Evolutionary conservation across 2,797 vertebrate species (phyloP), one percentile per base, ranked within the genome.

Genomic region (Anguilla pacifica): DNA sequence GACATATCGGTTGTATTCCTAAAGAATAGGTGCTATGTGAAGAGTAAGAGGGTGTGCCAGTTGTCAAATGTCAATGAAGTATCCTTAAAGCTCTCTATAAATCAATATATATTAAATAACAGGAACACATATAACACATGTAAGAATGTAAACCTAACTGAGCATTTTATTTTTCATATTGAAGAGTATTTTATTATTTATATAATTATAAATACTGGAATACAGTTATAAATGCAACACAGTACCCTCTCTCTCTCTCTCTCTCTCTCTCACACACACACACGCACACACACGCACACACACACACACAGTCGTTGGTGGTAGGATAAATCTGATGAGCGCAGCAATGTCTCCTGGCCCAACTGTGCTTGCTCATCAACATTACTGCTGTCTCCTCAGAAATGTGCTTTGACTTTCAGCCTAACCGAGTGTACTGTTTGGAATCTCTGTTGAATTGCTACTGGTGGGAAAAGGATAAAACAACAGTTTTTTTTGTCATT

Each of bases 341-440:
- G 11, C 85, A 86, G 57, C 88, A 85, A 51, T 81, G 51, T 59
- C 59, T 70, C 81, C 22, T 11, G 83, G 88, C 55, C 85, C 82
- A 3, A 39, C 89, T 70, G 67, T 85, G 88, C 87, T 90, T 86
- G 70, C 85, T 88, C 87, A 49, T 86, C 87, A 88, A 61, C 49
- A 86, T 87, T 85, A 57, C 87, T 87, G 85, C 85, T 55, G 82
- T 64, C 89, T 85, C 89, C 59, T 70, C 85, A 86, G 81, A 88
- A 88, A 81, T 85, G 83, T 55, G 85, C 43, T 88, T 83, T 88
- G 85, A 85, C 85, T 90, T 90, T 86, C 85, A 86, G 85, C 87
- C 89, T 86, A 82, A 84, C 85, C 82, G 35, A 74, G 22, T 83
- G 86, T 85, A 77, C 74, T 88, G 87, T 87, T 77, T 55, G 67